Evolutionary conservation across 2,797 vertebrate genomes (phyloP), one percentile per base, ranked within the genome.

Genomic region (Valencia hispanica): DNA sequence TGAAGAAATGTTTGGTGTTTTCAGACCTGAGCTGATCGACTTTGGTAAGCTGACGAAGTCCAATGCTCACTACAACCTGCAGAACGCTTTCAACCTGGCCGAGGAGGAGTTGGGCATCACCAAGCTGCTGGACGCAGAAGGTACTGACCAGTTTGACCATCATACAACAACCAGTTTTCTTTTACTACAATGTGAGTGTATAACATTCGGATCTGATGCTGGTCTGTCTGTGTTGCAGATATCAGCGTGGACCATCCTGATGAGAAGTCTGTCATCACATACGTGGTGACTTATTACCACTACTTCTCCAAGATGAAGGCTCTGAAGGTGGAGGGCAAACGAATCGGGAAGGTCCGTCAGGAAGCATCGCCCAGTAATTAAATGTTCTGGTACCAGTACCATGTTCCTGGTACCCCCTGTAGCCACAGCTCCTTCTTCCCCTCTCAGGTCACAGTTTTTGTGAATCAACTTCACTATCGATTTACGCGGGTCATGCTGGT

Each of bases 251-350:
- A 99, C 90, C 97, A 99, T 69, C 98, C 98, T 0, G 98, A 99
- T 80, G 98, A 99, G 93, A 99, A 99, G 88, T 99, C 98, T 14
- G 97, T 99, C 86, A 99, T 99, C 95, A 99, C 98, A 59, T 99
- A 99, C 0, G 97, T 99, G 84, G 98, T 99, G 77, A 99, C 98
- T 0, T 99, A 99, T 69, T 99, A 99, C 92, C 98, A 99, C 94
- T 99, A 99, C 94, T 99, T 99, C 95, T 98, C 97, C 81, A 99
- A 99, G 94, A 99, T 99, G 98, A 99, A 99, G 92, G 97, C 97
- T 4, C 93, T 99, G 90, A 98, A 98, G 81, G 98, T 99, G 30
- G 97, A 99, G 94, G 98, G 98, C 78, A 99, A 99, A 75, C 95
- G 98, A 30, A 98, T 99, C 0, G 98, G 98, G 73, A 99, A 79